These are phyloP conservation scores for Erebia ligea DNA, from an alignment of 2,888 invertebrate species.

Conservation along the genomic window DNA sequence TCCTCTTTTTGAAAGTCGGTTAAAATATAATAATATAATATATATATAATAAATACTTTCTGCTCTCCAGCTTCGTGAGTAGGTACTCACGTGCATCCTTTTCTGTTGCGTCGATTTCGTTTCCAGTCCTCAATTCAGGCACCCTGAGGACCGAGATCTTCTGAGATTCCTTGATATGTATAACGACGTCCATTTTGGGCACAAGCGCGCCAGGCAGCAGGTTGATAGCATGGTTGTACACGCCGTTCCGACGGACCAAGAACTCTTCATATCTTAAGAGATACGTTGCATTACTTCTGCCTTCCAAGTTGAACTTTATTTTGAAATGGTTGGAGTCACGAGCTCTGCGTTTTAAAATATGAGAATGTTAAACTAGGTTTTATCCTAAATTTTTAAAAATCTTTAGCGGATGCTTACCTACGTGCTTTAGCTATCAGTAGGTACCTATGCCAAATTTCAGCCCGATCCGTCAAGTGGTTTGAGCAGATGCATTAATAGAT, in stretches of 20 bases:
- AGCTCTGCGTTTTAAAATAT: conserved; percentile 66
- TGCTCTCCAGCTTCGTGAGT: neutral
- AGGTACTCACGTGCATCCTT: conserved; percentile 74
- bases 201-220: conserved; percentile 87
- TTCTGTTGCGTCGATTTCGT: conserved; percentile 83
- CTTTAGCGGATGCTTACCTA: too few relatives aligned
- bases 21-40: too few relatives aligned
- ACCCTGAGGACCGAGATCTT: conserved; percentile 84
- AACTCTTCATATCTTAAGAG: conserved; percentile 89
- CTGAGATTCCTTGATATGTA: conserved; percentile 85
- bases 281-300: conserved; percentile 85
- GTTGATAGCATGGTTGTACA: conserved; percentile 88
- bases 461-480: too few relatives aligned
- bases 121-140: conserved; percentile 85
- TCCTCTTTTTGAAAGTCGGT: neutral
- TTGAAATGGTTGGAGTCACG: conserved; percentile 88
- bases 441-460: too few relatives aligned
- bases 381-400: too few relatives aligned
- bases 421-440: too few relatives aligned
- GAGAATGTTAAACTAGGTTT: too few relatives aligned
- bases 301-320: conserved; percentile 86
- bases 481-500: too few relatives aligned
- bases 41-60: neutral
- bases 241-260: conserved; percentile 83
- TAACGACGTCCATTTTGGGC: conserved; percentile 85